Conservation (phyloP, 2,797 vertebrate genomes). For the Saxicola maurus region DNA sequence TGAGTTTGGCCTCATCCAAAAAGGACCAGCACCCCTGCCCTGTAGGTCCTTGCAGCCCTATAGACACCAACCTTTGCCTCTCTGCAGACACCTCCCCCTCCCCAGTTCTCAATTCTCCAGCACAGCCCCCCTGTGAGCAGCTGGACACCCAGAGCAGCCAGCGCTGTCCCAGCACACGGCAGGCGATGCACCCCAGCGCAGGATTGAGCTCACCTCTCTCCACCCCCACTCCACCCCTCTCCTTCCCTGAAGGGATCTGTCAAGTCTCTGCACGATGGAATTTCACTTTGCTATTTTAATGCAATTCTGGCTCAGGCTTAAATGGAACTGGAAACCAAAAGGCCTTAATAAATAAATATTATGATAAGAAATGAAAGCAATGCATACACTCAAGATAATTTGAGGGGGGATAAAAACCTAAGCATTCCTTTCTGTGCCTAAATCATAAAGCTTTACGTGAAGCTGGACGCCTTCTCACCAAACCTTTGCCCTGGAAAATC, state of each 20-base stretch:
- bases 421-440: constrained; percentile 65
- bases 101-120: background rate
- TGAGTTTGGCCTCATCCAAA: background rate
- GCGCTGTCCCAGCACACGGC: background rate
- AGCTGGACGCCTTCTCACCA: constrained; percentile 16
- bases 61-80: background rate
- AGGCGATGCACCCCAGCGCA: background rate
- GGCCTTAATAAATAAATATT: constrained; percentile 83
- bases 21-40: background rate
- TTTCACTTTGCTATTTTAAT: constrained; percentile 82
- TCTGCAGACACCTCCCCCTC: background rate
- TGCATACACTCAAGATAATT: constrained; percentile 70
- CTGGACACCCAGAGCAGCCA: background rate
- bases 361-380: constrained; percentile 81
- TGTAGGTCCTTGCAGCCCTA: accelerated
- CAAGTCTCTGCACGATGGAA: constrained; percentile 74
- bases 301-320: constrained; percentile 77
- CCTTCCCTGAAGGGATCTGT: constrained; percentile 73
- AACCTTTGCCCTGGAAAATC: constrained; percentile 56
- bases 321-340: constrained; percentile 78
- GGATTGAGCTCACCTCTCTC: constrained; percentile 51
- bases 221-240: constrained; percentile 59
- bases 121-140: accelerated
- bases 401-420: constrained; percentile 57
- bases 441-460: constrained; percentile 51